Percentiles rank a stretch among this genome's conserved stretches.
These are phyloP conservation scores for Lordiphosa mommai DNA, from an alignment of 1,140 invertebrate species.

Conservation along the genomic window DNA sequence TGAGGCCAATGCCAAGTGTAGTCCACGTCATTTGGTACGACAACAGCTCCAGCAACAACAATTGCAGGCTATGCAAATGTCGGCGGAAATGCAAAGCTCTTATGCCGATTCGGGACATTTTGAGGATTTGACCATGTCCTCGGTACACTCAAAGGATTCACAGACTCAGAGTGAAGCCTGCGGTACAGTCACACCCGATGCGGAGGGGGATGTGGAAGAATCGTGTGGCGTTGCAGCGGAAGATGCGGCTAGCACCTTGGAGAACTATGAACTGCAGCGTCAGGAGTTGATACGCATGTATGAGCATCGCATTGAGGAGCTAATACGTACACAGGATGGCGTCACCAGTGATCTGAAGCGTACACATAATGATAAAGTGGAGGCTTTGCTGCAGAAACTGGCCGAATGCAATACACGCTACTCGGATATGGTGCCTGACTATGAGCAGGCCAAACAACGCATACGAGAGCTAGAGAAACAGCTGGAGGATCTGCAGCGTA, in stretches of 20 bases:
- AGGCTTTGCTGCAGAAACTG: conserved; percentile 88
- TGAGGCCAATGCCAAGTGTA: conserved; percentile 78
- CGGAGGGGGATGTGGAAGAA: conserved; percentile 18
- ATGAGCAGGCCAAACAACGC: conserved; percentile 84
- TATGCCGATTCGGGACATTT: conserved; percentile 92
- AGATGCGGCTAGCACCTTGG: conserved; percentile 28
- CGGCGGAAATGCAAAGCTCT: conserved; percentile 84
- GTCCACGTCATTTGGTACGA: conserved; percentile 77
- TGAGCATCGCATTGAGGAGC: conserved; percentile 86
- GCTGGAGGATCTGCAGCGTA: conserved; percentile 84
- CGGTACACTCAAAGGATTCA: conserved; percentile 87
- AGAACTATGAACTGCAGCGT: conserved; percentile 82
- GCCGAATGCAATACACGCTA: conserved; percentile 89
- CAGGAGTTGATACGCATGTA: conserved; percentile 85
- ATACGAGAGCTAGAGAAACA: conserved; percentile 85
- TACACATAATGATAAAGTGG: conserved; percentile 89
- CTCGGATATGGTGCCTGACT: conserved; percentile 85
- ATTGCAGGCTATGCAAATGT: conserved; percentile 57
- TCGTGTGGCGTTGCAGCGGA: conserved; percentile 7
- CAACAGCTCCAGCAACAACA: conserved; percentile 53
- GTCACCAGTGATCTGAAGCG: conserved; percentile 87
- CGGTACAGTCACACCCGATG: conserved; percentile 79
- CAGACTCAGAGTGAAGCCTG: conserved; percentile 82
- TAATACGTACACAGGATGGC: conserved; percentile 85
- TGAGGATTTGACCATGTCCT: conserved; percentile 88